Percentiles rank a stretch among this genome's conserved stretches.
phyloP scores from a whole-genome alignment of 2,888 invertebrate genomes.

The Luperina nickerlii region DNA sequence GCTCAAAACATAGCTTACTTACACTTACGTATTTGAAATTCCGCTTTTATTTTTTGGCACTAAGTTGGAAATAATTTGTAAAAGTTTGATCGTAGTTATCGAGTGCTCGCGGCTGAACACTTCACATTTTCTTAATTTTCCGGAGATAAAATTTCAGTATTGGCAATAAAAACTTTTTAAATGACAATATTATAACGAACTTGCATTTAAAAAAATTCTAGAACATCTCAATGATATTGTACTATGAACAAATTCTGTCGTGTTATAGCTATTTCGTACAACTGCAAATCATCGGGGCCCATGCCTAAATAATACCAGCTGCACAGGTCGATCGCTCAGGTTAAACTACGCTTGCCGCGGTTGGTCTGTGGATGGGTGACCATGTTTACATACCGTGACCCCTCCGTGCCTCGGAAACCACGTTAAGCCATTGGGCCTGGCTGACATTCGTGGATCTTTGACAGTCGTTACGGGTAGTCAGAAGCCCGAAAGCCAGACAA shows the following conservation, averaged over 20 bases:
- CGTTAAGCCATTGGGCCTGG: no score
- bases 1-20: slow-evolving; percentile 22
- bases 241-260: not conserved
- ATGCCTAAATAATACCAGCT: no score
- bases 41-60: not conserved
- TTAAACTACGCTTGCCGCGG: no score
- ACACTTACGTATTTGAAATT: slow-evolving; percentile 7
- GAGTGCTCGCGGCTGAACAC: not conserved
- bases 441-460: no score
- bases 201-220: not conserved
- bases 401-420: no score
- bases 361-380: no score
- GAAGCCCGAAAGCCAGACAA: no score
- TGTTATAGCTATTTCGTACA: not conserved
- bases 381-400: no score
- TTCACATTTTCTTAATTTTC: not conserved
- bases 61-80: slow-evolving; percentile 7
- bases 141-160: not conserved
- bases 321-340: no score
- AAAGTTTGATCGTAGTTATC: slow-evolving; percentile 3
- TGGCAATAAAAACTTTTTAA: not conserved
- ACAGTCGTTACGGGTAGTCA: no score
- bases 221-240: not conserved
- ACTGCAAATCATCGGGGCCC: not conserved
- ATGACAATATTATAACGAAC: not conserved